Evolutionary conservation across 2,113 vertebrate genomes (phyloP).

Genomic region (Tapirus terrestris): DNA sequence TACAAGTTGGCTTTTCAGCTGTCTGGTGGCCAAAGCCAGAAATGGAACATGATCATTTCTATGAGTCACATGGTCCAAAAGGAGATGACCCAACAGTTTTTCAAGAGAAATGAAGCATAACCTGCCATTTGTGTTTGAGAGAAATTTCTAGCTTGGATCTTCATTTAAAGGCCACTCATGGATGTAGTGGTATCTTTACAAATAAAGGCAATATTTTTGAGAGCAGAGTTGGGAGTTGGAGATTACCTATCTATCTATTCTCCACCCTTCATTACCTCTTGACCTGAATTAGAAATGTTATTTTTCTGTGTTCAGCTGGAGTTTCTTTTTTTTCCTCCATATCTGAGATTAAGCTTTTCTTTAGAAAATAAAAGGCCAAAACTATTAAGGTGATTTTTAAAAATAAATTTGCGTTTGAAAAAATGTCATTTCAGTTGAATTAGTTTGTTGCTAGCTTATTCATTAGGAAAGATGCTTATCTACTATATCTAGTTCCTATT

Average conservation of each 20-base stretch:
- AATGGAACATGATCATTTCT: background rate
- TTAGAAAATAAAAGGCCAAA: slow-evolving; percentile 19
- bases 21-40: background rate
- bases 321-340: background rate
- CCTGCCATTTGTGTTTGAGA: background rate
- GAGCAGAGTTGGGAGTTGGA: background rate
- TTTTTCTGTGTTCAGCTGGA: background rate
- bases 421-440: background rate
- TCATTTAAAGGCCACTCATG: background rate
- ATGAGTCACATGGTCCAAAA: background rate
- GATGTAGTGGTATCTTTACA: background rate
- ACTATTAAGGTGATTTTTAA: background rate
- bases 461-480: background rate
- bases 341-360: background rate
- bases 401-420: slow-evolving; percentile 4
- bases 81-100: background rate
- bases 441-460: background rate
- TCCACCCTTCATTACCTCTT: background rate
- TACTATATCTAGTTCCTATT: background rate
- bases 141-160: background rate
- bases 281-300: background rate
- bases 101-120: background rate
- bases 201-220: background rate
- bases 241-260: background rate
- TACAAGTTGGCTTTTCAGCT: background rate